Base-by-base conservation (phyloP, 2,797 vertebrate genomes). In the Telmatherina bonti region DNA sequence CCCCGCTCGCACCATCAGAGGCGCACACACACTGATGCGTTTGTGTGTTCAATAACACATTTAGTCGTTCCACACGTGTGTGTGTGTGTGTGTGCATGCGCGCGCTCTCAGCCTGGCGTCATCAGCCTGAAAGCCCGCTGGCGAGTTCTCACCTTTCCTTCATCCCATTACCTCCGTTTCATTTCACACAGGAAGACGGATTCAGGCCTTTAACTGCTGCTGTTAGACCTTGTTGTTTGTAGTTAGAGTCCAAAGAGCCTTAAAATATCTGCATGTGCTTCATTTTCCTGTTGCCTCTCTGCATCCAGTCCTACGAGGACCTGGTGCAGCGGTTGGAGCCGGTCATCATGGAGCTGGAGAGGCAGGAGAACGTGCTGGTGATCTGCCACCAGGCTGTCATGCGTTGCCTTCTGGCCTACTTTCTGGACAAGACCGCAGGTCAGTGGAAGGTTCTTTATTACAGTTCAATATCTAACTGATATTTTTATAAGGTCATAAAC, bases 271-370 rank as follows among this genome's bases (percentile, higher is more conserved):
- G 15, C 6, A 20, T 35, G 3, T 3, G 22, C 15, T 26, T 0
- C 49, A 13, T 7, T 41, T 5, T 54, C 6, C 1, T 0, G 3
- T 5, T 35, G 12, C 62, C 29, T 66, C 1, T 9, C 56, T 4
- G 26, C 11, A 12, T 52, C 65, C 84, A 99, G 98, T 99, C 98
- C 26, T 99, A 99, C 5, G 97, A 99, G 91, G 98, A 99, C 89
- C 93, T 99, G 85, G 98, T 99, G 81, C 98, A 99, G 92, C 93
- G 98, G 1, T 88, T 99, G 59, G 98, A 99, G 86, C 98, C 98
- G 0, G 98, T 97, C 81, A 99, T 99, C 91, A 99, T 99, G 98
- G 98, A 99, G 84, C 93, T 99, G 66, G 98, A 99, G 94, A 93
- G 98, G 52, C 98, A 99, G 81, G 97, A 99, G 93, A 99, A 99